phyloP scores from a whole-genome alignment of 2,888 invertebrate genomes.

The Dicyrtomina minuta region DNA sequence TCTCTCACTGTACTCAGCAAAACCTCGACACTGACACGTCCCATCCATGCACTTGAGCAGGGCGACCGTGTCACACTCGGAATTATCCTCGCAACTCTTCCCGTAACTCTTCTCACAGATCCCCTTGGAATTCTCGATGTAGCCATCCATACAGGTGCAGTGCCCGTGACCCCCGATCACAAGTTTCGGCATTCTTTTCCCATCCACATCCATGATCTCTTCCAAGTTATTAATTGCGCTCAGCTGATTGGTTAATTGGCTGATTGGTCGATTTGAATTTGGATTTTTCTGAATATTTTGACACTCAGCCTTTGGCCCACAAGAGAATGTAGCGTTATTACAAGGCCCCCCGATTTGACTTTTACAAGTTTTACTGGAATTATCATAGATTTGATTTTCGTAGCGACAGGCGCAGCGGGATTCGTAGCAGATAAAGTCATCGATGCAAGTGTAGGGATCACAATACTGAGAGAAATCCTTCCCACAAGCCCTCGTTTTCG shows the following conservation, averaged over 20 bases:
- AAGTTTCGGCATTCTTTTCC: too few relatives aligned
- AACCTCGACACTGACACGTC: constrained; percentile 18
- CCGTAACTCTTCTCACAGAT: constrained; percentile 10
- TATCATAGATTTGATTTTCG: constrained; percentile 9
- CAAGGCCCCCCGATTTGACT: constrained; percentile 20
- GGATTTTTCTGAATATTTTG: too few relatives aligned
- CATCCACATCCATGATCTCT: too few relatives aligned
- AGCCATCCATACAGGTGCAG: constrained; percentile 16
- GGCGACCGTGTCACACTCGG: constrained; percentile 22
- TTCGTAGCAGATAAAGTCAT: constrained; percentile 8
- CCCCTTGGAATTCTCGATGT: constrained; percentile 2
- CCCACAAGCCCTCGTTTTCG: constrained; percentile 6
- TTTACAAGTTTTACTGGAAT: background rate
- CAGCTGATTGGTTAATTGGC: too few relatives aligned
- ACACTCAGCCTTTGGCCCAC: too few relatives aligned
- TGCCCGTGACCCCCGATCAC: constrained; percentile 5
- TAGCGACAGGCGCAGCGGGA: constrained; percentile 5
- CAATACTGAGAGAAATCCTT: background rate
- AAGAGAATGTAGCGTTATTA: too few relatives aligned
- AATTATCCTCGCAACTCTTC: background rate
- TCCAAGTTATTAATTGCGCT: too few relatives aligned
- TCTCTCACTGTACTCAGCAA: background rate
- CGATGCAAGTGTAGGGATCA: constrained; percentile 11
- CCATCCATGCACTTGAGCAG: constrained; percentile 17
- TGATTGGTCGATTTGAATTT: too few relatives aligned